These are phyloP conservation scores for Eubasilissa splendida DNA, from an alignment of 2,888 invertebrate species.

Conservation along the genomic window DNA sequence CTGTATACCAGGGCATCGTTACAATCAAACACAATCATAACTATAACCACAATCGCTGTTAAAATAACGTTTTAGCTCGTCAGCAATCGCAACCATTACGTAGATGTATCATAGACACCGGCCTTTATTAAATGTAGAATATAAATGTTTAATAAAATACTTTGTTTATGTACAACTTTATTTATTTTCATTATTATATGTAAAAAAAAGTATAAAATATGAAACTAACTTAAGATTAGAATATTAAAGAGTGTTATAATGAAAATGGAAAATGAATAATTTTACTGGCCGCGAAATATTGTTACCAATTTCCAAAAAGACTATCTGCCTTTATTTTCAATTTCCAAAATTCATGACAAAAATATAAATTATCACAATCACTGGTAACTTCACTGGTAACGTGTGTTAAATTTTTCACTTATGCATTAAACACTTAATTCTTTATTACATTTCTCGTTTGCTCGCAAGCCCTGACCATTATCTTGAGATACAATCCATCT, in stretches of 20 bases:
- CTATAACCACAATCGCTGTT: no score
- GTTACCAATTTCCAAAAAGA: not conserved
- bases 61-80: no score
- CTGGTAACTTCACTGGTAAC: conserved; percentile 29
- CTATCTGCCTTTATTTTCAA: not conserved
- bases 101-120: no score
- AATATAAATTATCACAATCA: conserved; percentile 7
- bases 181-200: conserved; percentile 23
- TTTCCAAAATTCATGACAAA: conserved; percentile 1
- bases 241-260: conserved; percentile 23
- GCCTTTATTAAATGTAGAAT: not conserved
- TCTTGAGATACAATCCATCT: no score
- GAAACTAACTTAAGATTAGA: conserved; percentile 23
- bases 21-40: no score
- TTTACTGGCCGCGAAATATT: conserved; percentile 29
- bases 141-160: not conserved
- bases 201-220: conserved; percentile 37
- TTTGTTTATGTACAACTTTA: conserved; percentile 23
- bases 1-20: no score
- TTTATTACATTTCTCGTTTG: no score
- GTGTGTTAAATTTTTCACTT: not conserved
- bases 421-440: not conserved
- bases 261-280: conserved; percentile 1
- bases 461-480: no score
- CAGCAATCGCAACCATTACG: no score